Evolutionary conservation across 2,113 vertebrate species (phyloP).

Genomic region (Eublepharis macularius): DNA sequence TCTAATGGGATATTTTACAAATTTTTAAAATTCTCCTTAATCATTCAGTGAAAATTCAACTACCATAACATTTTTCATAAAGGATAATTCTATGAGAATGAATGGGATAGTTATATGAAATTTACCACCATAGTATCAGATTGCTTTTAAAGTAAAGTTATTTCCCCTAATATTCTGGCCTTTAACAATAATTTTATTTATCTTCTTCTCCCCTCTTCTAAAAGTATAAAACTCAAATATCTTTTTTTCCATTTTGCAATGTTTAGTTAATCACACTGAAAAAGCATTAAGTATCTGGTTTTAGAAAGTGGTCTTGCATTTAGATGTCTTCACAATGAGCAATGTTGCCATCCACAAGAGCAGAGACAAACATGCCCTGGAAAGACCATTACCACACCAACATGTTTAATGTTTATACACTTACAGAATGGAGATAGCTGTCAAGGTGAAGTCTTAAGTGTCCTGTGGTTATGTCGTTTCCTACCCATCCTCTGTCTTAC

Average conservation of each 20-base stretch:
- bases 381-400: neutral
- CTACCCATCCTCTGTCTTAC: neutral
- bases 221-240: fast-evolving
- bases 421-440: constrained; percentile 20
- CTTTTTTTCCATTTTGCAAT: neutral
- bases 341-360: neutral
- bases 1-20: too few relatives aligned
- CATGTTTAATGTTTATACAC: constrained; percentile 24
- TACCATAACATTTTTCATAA: neutral
- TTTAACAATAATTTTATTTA: neutral
- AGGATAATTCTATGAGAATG: neutral
- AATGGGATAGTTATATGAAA: neutral
- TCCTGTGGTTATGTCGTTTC: constrained; percentile 13
- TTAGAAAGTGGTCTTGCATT: constrained; percentile 1
- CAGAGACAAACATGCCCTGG: neutral
- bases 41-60: neutral
- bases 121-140: neutral
- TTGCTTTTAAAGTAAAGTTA: neutral
- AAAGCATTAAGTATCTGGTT: neutral
- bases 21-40: neutral
- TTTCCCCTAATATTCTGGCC: neutral
- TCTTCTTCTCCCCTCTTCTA: neutral
- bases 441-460: neutral
- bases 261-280: neutral
- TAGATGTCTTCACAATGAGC: neutral